A percentile compares a stretch with the other conserved stretches of the same genome.
Conservation (phyloP, 2,888 invertebrate species). For the Phyllotreta striolata region DNA sequence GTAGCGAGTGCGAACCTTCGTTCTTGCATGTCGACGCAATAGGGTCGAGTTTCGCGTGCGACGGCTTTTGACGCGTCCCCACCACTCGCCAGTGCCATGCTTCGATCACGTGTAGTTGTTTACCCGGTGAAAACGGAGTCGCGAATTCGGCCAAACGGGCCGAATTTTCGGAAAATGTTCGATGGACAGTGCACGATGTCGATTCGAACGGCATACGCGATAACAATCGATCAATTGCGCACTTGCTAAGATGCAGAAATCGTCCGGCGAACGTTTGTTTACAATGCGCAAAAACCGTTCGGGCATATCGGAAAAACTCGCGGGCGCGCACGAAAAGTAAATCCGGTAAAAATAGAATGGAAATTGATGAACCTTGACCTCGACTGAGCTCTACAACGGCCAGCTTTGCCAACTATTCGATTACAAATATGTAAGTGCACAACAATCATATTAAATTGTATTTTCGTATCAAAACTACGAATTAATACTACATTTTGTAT, state of each 20-base stretch:
- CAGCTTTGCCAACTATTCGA: no score
- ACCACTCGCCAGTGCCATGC: constrained; percentile 53
- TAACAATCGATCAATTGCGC: constrained; percentile 32
- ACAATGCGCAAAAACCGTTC: no score
- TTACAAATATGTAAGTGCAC: no score
- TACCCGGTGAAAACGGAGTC: constrained; percentile 44
- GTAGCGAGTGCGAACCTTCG: constrained; percentile 43
- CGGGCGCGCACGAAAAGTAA: no score
- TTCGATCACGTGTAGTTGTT: constrained; percentile 60
- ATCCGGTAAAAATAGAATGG: no score
- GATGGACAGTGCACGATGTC: neutral
- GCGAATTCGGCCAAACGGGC: constrained; percentile 19
- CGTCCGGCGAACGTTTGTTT: no score
- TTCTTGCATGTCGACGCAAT: constrained; percentile 50
- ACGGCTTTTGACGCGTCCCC: constrained; percentile 34
- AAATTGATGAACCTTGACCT: no score
- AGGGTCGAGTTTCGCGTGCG: constrained; percentile 52
- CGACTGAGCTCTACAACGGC: no score
- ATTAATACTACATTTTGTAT: no score
- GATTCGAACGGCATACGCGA: neutral
- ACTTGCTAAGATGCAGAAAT: constrained; percentile 10
- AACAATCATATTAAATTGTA: no score
- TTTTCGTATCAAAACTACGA: no score
- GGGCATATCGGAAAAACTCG: no score
- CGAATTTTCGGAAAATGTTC: constrained; percentile 9